Percentiles rank a stretch among this genome's conserved stretches.
phyloP scores from a whole-genome alignment of 2,113 vertebrate species.

The Hydrolagus affinis region DNA sequence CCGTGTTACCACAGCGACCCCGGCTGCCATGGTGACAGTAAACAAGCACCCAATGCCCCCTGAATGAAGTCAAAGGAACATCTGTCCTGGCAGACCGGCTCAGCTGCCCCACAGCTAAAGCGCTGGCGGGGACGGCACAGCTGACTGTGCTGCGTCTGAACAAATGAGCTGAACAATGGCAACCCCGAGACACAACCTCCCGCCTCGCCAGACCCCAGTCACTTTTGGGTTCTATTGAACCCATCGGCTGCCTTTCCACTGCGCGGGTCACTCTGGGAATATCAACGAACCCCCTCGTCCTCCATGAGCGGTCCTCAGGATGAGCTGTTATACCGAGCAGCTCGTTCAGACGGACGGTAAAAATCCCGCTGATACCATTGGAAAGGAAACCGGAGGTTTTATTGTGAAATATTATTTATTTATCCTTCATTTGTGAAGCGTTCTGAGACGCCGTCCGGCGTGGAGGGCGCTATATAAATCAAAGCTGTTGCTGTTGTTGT shows the following conservation, averaged over 20 bases:
- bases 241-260: not conserved
- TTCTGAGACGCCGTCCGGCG: too few species aligned
- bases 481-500: too few species aligned
- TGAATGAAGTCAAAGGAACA: slow-evolving; percentile 70
- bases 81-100: slow-evolving; percentile 60
- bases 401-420: too few species aligned
- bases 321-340: too few species aligned
- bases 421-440: too few species aligned
- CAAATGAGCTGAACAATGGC: slow-evolving; percentile 60
- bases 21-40: slow-evolving; percentile 65
- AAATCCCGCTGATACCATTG: too few species aligned
- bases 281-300: too few species aligned
- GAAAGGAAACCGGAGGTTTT: too few species aligned
- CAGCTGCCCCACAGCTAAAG: slow-evolving; percentile 60
- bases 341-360: too few species aligned
- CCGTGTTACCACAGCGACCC: slow-evolving; percentile 64
- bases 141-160: slow-evolving; percentile 53
- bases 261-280: too few species aligned
- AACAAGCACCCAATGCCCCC: slow-evolving; percentile 61
- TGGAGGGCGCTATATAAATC: too few species aligned
- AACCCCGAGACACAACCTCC: slow-evolving; percentile 54
- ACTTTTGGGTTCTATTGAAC: slow-evolving; percentile 37
- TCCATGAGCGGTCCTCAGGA: too few species aligned
- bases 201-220: slow-evolving; percentile 49
- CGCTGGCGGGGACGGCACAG: slow-evolving; percentile 55